These are phyloP conservation scores for Mercenaria mercenaria DNA, from an alignment of 1,140 invertebrate genomes.

Conservation along the genomic window DNA sequence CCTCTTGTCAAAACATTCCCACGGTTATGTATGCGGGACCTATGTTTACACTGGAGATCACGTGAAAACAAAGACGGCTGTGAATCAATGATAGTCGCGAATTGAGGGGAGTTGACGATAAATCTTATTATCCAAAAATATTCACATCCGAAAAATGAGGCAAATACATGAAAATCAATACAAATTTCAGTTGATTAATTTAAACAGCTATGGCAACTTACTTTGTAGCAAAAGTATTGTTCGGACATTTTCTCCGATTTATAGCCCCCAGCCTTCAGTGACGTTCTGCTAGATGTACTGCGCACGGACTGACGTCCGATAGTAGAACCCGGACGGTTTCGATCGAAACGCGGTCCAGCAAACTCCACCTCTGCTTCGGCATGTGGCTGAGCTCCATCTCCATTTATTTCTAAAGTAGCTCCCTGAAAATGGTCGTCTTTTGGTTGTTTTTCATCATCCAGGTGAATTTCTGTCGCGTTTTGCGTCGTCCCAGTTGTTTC, in stretches of 20 bases:
- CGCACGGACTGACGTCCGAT: conserved; percentile 74
- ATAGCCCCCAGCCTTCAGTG: conserved; percentile 69
- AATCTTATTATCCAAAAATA: neutral
- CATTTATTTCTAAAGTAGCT: conserved; percentile 75
- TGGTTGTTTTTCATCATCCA: conserved; percentile 74
- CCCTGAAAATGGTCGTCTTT: conserved; percentile 73
- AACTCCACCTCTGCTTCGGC: conserved; percentile 55
- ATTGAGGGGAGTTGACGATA: too few relatives aligned
- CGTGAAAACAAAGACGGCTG: too few relatives aligned
- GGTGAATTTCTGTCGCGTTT: conserved; percentile 2
- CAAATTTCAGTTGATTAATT: neutral
- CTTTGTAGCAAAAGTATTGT: conserved; percentile 79
- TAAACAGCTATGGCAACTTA: too few relatives aligned
- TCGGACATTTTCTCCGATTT: conserved; percentile 65
- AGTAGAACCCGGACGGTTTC: conserved; percentile 75
- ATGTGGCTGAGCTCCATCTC: conserved; percentile 31
- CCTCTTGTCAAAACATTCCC: too few relatives aligned
- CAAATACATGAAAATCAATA: neutral
- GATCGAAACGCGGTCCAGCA: conserved; percentile 48
- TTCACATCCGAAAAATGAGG: neutral
- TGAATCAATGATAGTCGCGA: too few relatives aligned
- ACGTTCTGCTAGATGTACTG: conserved; percentile 71
- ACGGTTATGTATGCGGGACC: too few relatives aligned
- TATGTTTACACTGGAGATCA: too few relatives aligned
- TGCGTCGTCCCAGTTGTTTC: neutral